Percentiles rank a stretch among this genome's conserved stretches.
phyloP scores from a whole-genome alignment of 2,888 invertebrate species.

The Melangyna quadrimaculata region DNA sequence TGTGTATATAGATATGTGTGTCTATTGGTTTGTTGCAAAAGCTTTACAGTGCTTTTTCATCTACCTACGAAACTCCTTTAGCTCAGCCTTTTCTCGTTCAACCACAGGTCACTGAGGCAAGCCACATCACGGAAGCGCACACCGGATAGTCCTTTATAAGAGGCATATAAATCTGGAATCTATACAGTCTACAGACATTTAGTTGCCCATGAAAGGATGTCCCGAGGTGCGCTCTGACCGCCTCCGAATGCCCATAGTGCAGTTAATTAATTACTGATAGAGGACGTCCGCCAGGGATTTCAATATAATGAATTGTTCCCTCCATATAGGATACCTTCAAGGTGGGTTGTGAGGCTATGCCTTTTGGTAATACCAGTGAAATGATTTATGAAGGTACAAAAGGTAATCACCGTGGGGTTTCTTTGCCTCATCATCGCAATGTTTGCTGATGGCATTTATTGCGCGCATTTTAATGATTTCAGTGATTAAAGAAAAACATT shows the following conservation, averaged over 20 bases:
- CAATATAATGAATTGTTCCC: conserved; percentile 59
- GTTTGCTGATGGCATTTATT: background rate
- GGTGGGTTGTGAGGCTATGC: background rate
- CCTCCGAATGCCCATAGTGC: conserved; percentile 35
- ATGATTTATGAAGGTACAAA: background rate
- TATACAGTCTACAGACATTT: conserved; percentile 14
- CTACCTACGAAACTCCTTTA: background rate
- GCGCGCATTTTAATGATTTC: background rate
- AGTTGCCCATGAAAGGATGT: conserved; percentile 18
- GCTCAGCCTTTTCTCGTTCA: conserved; percentile 12
- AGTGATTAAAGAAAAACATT: background rate
- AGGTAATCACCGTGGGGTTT: background rate
- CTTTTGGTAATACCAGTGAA: background rate
- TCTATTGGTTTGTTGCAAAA: background rate
- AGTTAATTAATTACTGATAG: conserved; percentile 70
- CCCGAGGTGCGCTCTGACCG: conserved; percentile 22
- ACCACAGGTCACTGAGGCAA: background rate
- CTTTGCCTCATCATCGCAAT: background rate
- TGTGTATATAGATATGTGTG: background rate
- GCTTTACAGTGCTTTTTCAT: background rate
- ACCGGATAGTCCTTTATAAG: conserved; percentile 29
- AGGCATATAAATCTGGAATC: conserved; percentile 56
- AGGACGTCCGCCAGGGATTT: conserved; percentile 62
- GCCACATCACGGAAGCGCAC: background rate
- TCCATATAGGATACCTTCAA: conserved; percentile 29